phyloP scores from a whole-genome alignment of 2,113 vertebrate genomes.

The Tichodroma muraria region DNA sequence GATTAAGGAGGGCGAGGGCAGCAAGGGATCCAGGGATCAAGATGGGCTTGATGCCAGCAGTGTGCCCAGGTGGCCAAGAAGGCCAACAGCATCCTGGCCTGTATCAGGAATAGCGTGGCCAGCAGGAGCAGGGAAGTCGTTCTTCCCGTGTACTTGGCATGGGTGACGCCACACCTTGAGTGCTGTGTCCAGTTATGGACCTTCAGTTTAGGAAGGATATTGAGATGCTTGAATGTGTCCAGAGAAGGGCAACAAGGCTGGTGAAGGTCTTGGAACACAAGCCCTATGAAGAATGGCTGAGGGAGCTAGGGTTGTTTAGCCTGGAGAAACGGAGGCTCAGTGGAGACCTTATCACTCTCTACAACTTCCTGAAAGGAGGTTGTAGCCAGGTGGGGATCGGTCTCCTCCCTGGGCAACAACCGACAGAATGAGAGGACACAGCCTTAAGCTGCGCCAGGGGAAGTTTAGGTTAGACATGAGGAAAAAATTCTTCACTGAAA shows the following conservation, averaged over 20 bases:
- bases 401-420: not conserved
- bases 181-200: not conserved
- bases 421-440: not conserved
- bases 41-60: not conserved
- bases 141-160: not conserved
- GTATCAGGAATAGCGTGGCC: not conserved
- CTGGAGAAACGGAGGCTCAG: not conserved
- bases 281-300: accelerated
- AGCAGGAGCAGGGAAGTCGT: not conserved
- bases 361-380: not conserved
- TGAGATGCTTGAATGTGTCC: not conserved
- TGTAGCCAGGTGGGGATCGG: not conserved
- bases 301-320: not conserved
- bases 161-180: not conserved
- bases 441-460: not conserved
- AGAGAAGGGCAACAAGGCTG: not conserved
- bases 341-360: not conserved
- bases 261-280: not conserved
- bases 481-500: not conserved
- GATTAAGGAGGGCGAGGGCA: not conserved
- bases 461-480: not conserved
- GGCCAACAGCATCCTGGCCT: not conserved
- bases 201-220: not conserved
- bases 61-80: not conserved
- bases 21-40: not conserved